Base-by-base conservation (phyloP, 2,888 invertebrate genomes). In the Sclerodermus sp. region DNA sequence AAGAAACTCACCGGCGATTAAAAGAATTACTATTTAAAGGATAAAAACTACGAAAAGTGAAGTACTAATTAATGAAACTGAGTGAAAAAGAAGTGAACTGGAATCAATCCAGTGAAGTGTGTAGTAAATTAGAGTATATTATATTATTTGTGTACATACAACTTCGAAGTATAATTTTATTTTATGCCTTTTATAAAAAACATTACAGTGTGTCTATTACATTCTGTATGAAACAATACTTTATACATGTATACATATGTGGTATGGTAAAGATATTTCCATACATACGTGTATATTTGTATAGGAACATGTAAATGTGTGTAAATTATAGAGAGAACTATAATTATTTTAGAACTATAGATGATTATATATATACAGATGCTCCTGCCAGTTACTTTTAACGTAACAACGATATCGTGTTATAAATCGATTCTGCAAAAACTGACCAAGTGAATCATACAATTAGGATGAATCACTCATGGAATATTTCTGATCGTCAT, bases 251-350 rank as follows among this genome's bases (percentile, higher is more conserved):
- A 23, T 10, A 17, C 38, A 16, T 16, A 38, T 38, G 5, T 16
- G 38, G 15, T 2, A 23, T 23, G 38, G 9, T 14, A 6, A 9
- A 5, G 14, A 5, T 16, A 17, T 17, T 14, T 38, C n/a, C 17
- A 38, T 14, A 2, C 17, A 17, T 15, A 16, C 16, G 14, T 15
- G 15, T 17, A 17, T 38, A 38, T 17, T 16, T 38, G 16, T 17
- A 16, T 17, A 38, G 12, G 34, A 34, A 34, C 34, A 14, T 38
- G 38, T 38, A 38, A 38, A 38, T 38, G 38, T 17, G 15, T 38
- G 38, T 38, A 38, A 38, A 38, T 38, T 38, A 17, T 38, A 38
- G 34, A 34, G 34, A n/a, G n/a, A 30, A 34, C 13, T 34, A 34
- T 34, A 34, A 34, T 12, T 14, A 15, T 16, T 9, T 38, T 38